Conservation (phyloP, 2,888 invertebrate genomes). For the Petrolisthes cinctipes region DNA sequence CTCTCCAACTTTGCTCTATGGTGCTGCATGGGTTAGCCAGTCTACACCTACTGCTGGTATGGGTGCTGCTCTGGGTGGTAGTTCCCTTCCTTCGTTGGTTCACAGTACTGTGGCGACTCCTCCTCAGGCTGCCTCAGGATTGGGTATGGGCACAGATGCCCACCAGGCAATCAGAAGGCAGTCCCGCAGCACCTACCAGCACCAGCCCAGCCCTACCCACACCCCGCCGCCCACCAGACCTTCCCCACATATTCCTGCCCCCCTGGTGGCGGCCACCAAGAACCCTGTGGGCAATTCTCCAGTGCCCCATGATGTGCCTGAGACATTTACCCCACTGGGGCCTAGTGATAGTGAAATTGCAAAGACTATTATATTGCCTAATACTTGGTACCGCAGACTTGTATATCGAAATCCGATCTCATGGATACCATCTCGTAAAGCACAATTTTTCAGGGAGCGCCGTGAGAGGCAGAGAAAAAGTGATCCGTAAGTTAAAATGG, state of each 20-base stretch:
- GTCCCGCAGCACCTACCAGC: conserved; percentile 30
- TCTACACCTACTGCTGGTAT: conserved; percentile 35
- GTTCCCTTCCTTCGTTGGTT: conserved; percentile 48
- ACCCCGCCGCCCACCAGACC: conserved; percentile 58
- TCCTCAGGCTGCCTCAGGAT: conserved; percentile 35
- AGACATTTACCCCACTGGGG: conserved; percentile 59
- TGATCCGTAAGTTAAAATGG: conserved; percentile 44
- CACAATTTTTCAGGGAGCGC: conserved; percentile 62
- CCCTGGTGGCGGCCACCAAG: conserved; percentile 51
- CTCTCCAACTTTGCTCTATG: conserved; percentile 40
- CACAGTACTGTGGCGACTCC: conserved; percentile 47
- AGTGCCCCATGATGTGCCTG: conserved; percentile 56
- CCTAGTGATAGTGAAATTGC: conserved; percentile 61
- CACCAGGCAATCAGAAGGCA: conserved; percentile 14
- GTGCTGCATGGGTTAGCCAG: conserved; percentile 53
- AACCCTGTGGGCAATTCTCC: conserved; percentile 42
- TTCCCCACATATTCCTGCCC: conserved; percentile 51
- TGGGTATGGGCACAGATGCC: conserved; percentile 14
- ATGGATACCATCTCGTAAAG: conserved; percentile 59
- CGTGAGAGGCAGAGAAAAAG: conserved; percentile 55
- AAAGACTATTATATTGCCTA: conserved; percentile 52
- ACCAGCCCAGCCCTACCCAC: conserved; percentile 47
- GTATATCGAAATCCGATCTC: conserved; percentile 52
- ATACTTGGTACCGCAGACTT: conserved; percentile 41
- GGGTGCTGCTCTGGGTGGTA: conserved; percentile 45